Base-by-base conservation (phyloP, 1,140 invertebrate species). In the Caenorhabditis latens region DNA sequence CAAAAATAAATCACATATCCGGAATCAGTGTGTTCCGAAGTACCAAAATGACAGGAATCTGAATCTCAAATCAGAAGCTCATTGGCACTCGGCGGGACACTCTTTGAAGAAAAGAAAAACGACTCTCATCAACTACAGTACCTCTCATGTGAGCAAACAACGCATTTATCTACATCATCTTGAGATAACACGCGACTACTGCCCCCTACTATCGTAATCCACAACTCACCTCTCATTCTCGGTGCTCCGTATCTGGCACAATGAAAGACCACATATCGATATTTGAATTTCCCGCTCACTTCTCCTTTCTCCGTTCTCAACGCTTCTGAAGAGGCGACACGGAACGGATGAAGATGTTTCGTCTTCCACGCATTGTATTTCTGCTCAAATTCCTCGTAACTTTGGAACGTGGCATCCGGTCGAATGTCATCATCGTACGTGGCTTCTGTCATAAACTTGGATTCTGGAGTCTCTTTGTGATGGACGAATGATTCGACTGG, bases 251-350 rank as follows among this genome's bases (percentile, higher is more conserved):
- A 91, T 83, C 89, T 89, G 3, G 87, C 89, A 83, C 91, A 91
- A 55, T 91, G 91, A 63, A 90, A 91, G 9, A 91, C 91, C 24
- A 91, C 88, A 63, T 91, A 91, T 43, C 90, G 86, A 71, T 92
- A 91, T 48, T 63, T 63, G 87, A 91, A 91, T 24, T 16, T 57
- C 1, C 71, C 46, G 48, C 83, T 55, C n/a, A 90, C 42, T 21
- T 9, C 8, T n/a, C 87, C 67, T 48, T 90, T 88, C n/a, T 55
- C 46, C 58, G 89, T 83, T 50, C 84, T 67, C 50, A 90, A 58
- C 14, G 84, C 83, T 71, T 90, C 91, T 6, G 91, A 91, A 55
- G 89, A 90, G 4, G 91, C 91, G 8, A 91, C 91, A 16, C 91
- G 84, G 53, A 91, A 91, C 0, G 90, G 90, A 58, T 91, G 90